phyloP scores from a whole-genome alignment of 2,888 invertebrate genomes.

The Agrilus mali region DNA sequence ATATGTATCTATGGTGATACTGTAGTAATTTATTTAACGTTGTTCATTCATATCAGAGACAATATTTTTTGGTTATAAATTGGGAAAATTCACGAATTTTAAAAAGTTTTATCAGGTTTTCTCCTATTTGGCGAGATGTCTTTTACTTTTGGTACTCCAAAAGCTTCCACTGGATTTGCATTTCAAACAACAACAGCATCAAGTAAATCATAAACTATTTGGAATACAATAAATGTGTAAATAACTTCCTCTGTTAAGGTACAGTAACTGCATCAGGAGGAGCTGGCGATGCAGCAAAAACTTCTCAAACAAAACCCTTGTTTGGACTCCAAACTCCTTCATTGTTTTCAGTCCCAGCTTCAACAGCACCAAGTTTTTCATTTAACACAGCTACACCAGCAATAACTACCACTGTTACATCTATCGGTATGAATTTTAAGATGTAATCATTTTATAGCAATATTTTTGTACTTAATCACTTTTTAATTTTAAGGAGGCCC shows the following conservation, averaged over 20 bases:
- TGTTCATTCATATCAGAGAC: no score
- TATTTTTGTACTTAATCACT: background rate
- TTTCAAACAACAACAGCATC: slow-evolving; percentile 27
- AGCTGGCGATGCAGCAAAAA: slow-evolving; percentile 12
- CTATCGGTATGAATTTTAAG: background rate
- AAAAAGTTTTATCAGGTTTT: background rate
- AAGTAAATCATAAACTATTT: slow-evolving; percentile 7
- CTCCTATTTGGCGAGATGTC: slow-evolving; percentile 18
- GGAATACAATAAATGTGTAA: background rate
- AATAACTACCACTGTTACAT: background rate
- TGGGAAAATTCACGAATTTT: no score
- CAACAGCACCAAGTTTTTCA: slow-evolving; percentile 12
- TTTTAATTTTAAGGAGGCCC: no score
- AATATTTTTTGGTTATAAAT: no score
- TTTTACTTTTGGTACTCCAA: slow-evolving; percentile 22
- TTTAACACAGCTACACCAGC: slow-evolving; percentile 8
- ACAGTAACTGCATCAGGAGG: background rate
- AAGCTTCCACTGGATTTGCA: slow-evolving; percentile 26
- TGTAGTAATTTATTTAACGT: no score
- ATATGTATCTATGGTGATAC: no score
- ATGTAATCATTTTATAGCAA: background rate
- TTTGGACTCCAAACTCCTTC: slow-evolving; percentile 7
- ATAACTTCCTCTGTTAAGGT: background rate
- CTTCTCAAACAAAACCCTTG: slow-evolving; percentile 11
- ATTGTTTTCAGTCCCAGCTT: slow-evolving; percentile 4